Percentiles rank a stretch among this genome's conserved stretches.
Conservation (phyloP, 2,113 vertebrate species). For the Chlorodrepanis virens region DNA sequence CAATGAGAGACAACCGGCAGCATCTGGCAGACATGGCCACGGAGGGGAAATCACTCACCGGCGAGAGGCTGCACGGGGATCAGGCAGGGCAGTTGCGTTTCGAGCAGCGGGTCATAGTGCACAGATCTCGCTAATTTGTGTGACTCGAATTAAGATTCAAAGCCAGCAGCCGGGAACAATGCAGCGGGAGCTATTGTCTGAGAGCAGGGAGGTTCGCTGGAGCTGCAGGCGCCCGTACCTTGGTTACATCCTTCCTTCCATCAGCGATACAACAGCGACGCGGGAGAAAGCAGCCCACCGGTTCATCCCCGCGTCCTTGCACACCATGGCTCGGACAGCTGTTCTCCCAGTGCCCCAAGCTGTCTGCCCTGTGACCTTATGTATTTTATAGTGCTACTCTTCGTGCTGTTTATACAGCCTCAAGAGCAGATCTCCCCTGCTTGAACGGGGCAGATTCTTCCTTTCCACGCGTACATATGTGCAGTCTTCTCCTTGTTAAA, state of each 20-base stretch:
- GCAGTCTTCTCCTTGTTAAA: not conserved
- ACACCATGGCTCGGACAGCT: not conserved
- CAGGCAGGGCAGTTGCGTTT: not conserved
- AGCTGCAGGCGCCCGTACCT: not conserved
- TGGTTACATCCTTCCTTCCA: not conserved
- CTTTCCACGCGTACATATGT: not conserved
- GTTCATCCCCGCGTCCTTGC: not conserved
- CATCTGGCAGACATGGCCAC: not conserved
- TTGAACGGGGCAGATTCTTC: not conserved
- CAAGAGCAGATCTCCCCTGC: not conserved
- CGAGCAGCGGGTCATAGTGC: constrained; percentile 6
- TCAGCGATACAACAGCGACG: not conserved
- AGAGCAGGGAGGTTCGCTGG: not conserved
- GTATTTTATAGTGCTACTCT: not conserved
- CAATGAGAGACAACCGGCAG: not conserved
- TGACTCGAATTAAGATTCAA: not conserved
- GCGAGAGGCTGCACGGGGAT: not conserved
- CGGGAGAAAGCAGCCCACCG: not conserved
- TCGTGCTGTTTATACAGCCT: not conserved
- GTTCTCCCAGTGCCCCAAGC: not conserved
- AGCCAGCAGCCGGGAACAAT: not conserved
- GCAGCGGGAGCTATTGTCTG: not conserved
- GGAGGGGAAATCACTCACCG: not conserved
- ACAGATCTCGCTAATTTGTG: not conserved
- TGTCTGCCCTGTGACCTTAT: too few species aligned